Evolutionary conservation across 2,888 invertebrate genomes (phyloP).

Genomic region (Leucoptera coffeella): DNA sequence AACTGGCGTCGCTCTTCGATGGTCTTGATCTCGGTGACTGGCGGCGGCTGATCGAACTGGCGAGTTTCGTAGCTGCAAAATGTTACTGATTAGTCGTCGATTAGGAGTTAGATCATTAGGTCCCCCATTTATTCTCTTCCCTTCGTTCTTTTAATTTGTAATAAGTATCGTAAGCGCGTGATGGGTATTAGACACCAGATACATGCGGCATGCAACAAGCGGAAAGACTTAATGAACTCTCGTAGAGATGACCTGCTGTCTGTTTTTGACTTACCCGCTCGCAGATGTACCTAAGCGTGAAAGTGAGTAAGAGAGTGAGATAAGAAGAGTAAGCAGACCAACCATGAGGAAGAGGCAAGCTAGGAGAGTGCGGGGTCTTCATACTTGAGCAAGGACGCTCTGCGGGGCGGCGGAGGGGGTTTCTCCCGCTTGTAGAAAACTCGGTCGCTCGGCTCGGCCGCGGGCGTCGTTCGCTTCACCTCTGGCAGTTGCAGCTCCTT

Average conservation of each 20-base stretch:
- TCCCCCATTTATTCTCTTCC: constrained; percentile 7
- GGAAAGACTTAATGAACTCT: not conserved
- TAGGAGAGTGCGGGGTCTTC: constrained; percentile 14
- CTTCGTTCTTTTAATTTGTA: not conserved
- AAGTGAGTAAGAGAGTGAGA: constrained; percentile 8
- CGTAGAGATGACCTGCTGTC: not conserved
- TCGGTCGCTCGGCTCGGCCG: constrained; percentile 11
- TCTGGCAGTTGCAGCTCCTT: constrained; percentile 27
- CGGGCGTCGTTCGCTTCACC: constrained; percentile 25
- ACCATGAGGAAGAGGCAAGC: constrained; percentile 18
- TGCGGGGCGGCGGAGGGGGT: constrained; percentile 33
- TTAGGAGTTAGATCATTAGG: constrained; percentile 1
- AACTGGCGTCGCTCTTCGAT: constrained; percentile 19
- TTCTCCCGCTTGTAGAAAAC: constrained; percentile 16
- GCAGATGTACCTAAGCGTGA: not conserved
- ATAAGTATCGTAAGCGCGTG: not conserved
- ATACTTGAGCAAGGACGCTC: constrained; percentile 28
- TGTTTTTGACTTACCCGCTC: not conserved
- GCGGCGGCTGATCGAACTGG: constrained; percentile 46
- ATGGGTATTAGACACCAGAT: not conserved
- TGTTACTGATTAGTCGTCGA: constrained; percentile 2
- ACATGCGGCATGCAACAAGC: not conserved
- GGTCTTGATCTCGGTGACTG: constrained; percentile 23
- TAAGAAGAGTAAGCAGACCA: too few species aligned
- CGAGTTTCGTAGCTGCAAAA: constrained; percentile 48